Conservation (phyloP, 2,888 invertebrate species). For the Aquatica leii region DNA sequence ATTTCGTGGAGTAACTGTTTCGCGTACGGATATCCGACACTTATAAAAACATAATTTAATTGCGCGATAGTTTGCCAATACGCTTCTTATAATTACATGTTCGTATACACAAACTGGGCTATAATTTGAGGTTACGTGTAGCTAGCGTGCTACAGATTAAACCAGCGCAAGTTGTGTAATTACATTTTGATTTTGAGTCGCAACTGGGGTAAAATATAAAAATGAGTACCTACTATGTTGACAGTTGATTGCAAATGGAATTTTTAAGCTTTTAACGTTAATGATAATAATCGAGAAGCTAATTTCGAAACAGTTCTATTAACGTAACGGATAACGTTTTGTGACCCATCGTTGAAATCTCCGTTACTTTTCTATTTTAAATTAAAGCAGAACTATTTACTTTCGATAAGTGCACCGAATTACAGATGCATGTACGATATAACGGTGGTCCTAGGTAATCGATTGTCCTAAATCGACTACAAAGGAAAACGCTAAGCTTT, state of each 20-base stretch:
- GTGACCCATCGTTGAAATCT: slow-evolving; percentile 12
- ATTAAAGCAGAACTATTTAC: slow-evolving; percentile 5
- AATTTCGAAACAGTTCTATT: slow-evolving; percentile 3
- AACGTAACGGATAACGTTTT: slow-evolving; percentile 6
- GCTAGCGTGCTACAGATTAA: slow-evolving; percentile 30
- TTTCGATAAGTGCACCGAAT: slow-evolving; percentile 10
- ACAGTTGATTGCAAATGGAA: background rate
- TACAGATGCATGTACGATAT: slow-evolving; percentile 7
- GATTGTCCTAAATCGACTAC: slow-evolving; percentile 27
- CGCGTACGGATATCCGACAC: slow-evolving; percentile 43
- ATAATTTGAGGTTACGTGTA: slow-evolving; percentile 36
- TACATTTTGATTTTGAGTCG: slow-evolving; percentile 29
- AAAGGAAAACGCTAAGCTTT: slow-evolving; percentile 17
- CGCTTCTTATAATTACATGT: slow-evolving; percentile 41
- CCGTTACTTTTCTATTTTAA: slow-evolving; percentile 10
- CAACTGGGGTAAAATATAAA: slow-evolving; percentile 12
- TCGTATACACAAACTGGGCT: slow-evolving; percentile 32
- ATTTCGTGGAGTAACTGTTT: slow-evolving; percentile 13
- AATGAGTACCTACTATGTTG: background rate
- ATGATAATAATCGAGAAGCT: slow-evolving; percentile 7
- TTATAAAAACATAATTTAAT: slow-evolving; percentile 42
- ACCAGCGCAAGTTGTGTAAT: slow-evolving; percentile 31
- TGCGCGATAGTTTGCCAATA: slow-evolving; percentile 39
- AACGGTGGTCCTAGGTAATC: slow-evolving; percentile 8
- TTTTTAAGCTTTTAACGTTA: slow-evolving; percentile 4